These are phyloP conservation scores for Plecotus auritus DNA, from an alignment of 2,113 vertebrate species.

Conservation along the genomic window DNA sequence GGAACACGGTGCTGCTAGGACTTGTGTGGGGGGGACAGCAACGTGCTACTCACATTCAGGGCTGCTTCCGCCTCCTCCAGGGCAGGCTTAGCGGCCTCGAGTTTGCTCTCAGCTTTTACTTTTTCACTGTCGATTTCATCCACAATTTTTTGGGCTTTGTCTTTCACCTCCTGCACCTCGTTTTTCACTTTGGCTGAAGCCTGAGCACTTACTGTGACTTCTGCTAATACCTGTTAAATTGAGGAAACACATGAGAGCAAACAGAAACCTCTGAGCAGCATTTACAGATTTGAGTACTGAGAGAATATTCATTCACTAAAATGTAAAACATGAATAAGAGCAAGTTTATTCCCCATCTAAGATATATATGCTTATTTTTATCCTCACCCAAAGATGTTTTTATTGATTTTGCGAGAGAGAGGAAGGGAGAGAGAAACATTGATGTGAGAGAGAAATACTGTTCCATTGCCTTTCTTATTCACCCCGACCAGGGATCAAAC, in stretches of 20 bases:
- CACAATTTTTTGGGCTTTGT: constrained; percentile 89
- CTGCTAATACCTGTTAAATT: constrained; percentile 78
- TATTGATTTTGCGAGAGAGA: background rate
- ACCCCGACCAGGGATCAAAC: background rate
- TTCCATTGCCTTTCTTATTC: background rate
- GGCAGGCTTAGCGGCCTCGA: constrained; percentile 86
- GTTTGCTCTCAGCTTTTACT: constrained; percentile 83
- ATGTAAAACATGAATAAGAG: background rate
- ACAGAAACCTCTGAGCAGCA: background rate
- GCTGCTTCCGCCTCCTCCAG: constrained; percentile 86
- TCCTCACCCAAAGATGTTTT: background rate
- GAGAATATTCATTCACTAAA: background rate
- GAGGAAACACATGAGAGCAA: background rate
- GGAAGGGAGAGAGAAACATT: no score
- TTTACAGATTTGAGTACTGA: background rate
- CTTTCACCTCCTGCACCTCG: constrained; percentile 88
- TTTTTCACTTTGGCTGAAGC: constrained; percentile 88
- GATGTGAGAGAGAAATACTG: background rate
- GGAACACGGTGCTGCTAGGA: accelerated
- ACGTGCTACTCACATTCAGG: constrained; percentile 80
- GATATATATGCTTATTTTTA: background rate
- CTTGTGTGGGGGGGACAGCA: accelerated
- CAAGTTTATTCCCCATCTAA: background rate
- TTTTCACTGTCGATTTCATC: constrained; percentile 88
- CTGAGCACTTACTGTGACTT: constrained; percentile 87